phyloP scores from a whole-genome alignment of 2,113 vertebrate species.

The Thunnus maccoyii region DNA sequence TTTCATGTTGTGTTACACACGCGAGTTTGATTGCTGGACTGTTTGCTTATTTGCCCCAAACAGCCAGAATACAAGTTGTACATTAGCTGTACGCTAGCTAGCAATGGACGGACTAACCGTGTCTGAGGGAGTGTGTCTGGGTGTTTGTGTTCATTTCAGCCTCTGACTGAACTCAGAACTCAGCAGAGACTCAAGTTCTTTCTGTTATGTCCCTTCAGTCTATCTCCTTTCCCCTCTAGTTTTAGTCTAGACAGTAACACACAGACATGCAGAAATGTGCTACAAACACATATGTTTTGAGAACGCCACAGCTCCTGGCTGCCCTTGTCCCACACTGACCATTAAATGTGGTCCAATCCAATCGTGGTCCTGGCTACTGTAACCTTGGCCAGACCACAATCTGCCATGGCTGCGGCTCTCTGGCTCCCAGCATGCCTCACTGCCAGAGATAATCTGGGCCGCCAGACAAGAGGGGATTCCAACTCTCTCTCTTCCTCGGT shows the following conservation, averaged over 20 bases:
- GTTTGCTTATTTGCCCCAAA: too few species aligned
- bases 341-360: slow-evolving; percentile 59
- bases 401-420: slow-evolving; percentile 49
- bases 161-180: too few species aligned
- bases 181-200: too few species aligned
- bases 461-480: slow-evolving; percentile 74
- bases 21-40: too few species aligned
- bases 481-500: slow-evolving; percentile 41
- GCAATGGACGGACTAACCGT: too few species aligned
- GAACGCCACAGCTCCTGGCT: slow-evolving; percentile 41
- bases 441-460: slow-evolving; percentile 77
- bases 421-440: slow-evolving; percentile 56
- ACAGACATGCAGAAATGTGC: slow-evolving; percentile 18
- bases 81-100: too few species aligned
- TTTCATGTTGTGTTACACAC: too few species aligned
- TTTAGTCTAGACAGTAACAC: neutral
- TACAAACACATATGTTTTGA: slow-evolving; percentile 45
- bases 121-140: too few species aligned
- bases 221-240: too few species aligned
- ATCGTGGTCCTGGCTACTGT: slow-evolving; percentile 52
- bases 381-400: slow-evolving; percentile 61
- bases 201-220: too few species aligned
- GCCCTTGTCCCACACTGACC: slow-evolving; percentile 45
- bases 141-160: too few species aligned
- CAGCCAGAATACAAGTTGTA: too few species aligned